Evolutionary conservation across 2,113 vertebrate genomes (phyloP), one percentile per base, ranked within the genome.

Genomic region (Lynx canadensis): DNA sequence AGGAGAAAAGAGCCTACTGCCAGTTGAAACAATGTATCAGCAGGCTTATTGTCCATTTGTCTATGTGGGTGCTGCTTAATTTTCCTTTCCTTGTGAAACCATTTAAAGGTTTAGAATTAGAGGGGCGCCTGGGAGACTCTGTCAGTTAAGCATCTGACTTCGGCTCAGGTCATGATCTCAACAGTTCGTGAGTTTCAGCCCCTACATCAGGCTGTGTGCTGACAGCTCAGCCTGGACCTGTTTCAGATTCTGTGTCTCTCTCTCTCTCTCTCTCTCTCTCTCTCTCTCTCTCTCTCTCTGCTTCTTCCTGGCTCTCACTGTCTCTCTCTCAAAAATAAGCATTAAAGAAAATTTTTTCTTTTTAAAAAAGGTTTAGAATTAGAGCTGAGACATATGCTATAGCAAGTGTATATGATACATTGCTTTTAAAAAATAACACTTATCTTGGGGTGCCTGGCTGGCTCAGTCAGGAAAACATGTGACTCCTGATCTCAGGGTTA

Each of bases 71-170:
- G 13, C 36, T 91, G 29, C 69, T 81, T 83, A 85, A 79, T 79
- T 36, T 31, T 93, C 29, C 45, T 83, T 29, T 86, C 11, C 45
- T 84, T 36, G 6, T 89, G 52, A 92, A 33, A 78, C 25, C 45
- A 4, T 76, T 88, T 80, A 89, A 76, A 97, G 86, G 29, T 65
- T 88, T 95, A n/a, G 8, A 91, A 38, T 52, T 66, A 97, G 73
- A 91, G 50, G 57, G 57, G 57, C 57, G 0, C 57, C 7, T 60
- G 7, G 57, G 57, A 23, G 57, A 18, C 57, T 9, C 21, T 23
- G 57, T 60, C 21, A 7, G 55, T 60, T 60, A 60, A 60, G 57
- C 8, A 8, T 60, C 57, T 2, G 21, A 60, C 57, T 60, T 60
- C 23, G 21, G 57, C 57, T 60, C 57, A 60, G 19, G 57, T 60